phyloP scores from a whole-genome alignment of 2,888 invertebrate genomes.

The Ariolimax columbianus region DNA sequence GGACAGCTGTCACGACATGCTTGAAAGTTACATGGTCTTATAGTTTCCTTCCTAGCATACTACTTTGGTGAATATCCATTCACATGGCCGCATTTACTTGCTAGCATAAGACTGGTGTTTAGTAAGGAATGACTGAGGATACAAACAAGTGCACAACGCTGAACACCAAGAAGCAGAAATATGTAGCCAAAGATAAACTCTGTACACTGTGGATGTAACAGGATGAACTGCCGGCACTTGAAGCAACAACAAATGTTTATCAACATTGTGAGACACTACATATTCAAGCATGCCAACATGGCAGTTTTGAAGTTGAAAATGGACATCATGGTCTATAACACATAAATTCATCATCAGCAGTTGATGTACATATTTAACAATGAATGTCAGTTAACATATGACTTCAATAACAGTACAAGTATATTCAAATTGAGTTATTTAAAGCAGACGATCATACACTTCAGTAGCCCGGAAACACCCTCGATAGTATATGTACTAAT shows the following conservation, averaged over 20 bases:
- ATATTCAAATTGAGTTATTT: background rate
- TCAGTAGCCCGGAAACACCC: too few relatives aligned
- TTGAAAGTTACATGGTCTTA: too few relatives aligned
- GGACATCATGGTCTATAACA: background rate
- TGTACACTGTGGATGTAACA: background rate
- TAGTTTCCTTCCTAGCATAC: too few relatives aligned
- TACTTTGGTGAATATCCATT: too few relatives aligned
- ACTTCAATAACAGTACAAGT: background rate
- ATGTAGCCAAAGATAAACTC: background rate
- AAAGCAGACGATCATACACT: too few relatives aligned
- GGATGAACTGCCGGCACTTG: background rate
- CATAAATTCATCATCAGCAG: conserved; percentile 22
- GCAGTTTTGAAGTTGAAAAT: background rate
- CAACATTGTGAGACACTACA: background rate
- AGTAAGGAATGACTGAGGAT: background rate
- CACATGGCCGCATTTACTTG: background rate
- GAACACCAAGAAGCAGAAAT: background rate
- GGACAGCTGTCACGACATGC: too few relatives aligned
- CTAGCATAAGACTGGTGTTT: background rate
- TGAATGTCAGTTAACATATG: background rate
- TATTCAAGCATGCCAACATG: background rate
- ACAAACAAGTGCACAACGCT: background rate
- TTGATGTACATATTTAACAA: background rate
- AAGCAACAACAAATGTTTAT: conserved; percentile 19
- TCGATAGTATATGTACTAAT: too few relatives aligned